phyloP scores from a whole-genome alignment of 2,888 invertebrate genomes.

The Aphodius granarius region DNA sequence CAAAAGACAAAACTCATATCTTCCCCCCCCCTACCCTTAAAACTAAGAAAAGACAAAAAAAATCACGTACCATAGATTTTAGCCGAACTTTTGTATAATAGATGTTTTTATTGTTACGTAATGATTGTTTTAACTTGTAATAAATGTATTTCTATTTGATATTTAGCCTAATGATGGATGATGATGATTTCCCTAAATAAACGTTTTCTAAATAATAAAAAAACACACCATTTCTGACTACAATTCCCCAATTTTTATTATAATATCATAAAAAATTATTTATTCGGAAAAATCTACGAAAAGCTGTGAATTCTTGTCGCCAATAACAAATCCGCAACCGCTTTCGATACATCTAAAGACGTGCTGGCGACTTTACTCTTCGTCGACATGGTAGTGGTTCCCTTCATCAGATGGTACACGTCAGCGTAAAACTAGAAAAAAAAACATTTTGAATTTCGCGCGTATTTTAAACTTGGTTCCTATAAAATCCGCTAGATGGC shows the following conservation, averaged over 20 bases:
- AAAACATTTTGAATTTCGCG: background rate
- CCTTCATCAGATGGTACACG: constrained; percentile 69
- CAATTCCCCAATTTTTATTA: background rate
- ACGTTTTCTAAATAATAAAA: background rate
- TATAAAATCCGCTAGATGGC: background rate
- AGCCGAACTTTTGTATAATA: background rate
- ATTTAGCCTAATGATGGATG: too few species aligned
- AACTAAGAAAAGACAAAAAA: too few species aligned
- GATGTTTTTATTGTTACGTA: background rate
- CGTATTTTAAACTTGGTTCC: background rate
- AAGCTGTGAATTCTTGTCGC: constrained; percentile 66
- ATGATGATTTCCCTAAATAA: background rate
- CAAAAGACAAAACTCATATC: too few species aligned
- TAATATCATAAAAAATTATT: background rate
- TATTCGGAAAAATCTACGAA: too few species aligned
- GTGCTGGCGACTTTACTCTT: constrained; percentile 59
- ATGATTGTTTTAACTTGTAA: background rate
- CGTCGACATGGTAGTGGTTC: constrained; percentile 64
- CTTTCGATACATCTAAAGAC: constrained; percentile 62
- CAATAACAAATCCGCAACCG: constrained; percentile 62
- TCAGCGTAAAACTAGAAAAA: constrained; percentile 71
- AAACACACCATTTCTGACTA: too few species aligned
- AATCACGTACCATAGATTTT: background rate
- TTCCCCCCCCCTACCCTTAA: too few species aligned
- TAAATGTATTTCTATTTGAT: background rate